phyloP scores from a whole-genome alignment of 2,797 vertebrate genomes.

The Amniataba percoides region DNA sequence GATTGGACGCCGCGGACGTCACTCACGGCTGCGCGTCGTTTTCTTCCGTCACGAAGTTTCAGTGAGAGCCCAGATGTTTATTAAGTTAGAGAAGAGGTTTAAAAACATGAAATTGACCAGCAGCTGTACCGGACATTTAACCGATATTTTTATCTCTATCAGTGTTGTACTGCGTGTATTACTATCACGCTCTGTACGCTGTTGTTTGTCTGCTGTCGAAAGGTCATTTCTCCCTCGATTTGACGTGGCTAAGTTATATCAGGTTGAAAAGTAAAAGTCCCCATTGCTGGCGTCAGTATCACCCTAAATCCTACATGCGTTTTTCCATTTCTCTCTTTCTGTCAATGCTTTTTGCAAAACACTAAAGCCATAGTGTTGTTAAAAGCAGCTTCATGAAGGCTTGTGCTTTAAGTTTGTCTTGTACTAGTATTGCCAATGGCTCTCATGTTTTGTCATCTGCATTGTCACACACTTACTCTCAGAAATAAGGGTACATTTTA shows the following conservation, averaged over 20 bases:
- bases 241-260: conserved; percentile 71
- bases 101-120: neutral
- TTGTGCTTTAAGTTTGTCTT: neutral
- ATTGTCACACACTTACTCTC: neutral
- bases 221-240: conserved; percentile 49
- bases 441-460: neutral
- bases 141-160: fast-evolving
- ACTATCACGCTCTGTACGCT: neutral
- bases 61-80: conserved; percentile 81
- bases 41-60: conserved; percentile 85
- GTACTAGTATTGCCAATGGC: neutral
- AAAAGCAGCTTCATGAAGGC: neutral
- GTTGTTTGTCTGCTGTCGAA: conserved; percentile 11
- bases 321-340: neutral
- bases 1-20: conserved; percentile 79
- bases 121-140: fast-evolving
- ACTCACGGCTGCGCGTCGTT: conserved; percentile 68
- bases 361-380: neutral
- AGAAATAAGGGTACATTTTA: too few relatives aligned
- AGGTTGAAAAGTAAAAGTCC: conserved; percentile 44
- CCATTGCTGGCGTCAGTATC: neutral
- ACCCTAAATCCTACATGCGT: fast-evolving
- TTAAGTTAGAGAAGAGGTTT: conserved; percentile 50
- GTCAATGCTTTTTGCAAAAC: neutral
- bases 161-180: fast-evolving